phyloP scores from a whole-genome alignment of 2,797 vertebrate species.

The Somateria mollissima region DNA sequence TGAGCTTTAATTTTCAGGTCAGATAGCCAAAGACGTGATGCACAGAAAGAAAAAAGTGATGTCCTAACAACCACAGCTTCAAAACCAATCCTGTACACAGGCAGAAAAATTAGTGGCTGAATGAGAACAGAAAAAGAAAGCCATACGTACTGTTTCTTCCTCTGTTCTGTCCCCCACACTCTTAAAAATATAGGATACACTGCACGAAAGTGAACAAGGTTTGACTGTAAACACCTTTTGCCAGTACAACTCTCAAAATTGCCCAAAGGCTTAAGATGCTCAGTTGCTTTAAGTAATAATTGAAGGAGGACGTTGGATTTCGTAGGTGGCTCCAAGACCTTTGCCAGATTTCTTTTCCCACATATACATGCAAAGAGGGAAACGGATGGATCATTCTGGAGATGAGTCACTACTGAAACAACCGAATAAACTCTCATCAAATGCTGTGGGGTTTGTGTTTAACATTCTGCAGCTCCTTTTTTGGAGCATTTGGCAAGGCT shows the following conservation, averaged over 20 bases:
- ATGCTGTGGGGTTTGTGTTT: neutral
- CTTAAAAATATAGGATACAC: neutral
- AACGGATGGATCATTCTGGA: conserved; percentile 17
- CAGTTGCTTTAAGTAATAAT: neutral
- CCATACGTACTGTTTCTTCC: neutral
- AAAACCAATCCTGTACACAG: neutral
- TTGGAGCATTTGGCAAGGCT: neutral
- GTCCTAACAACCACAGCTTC: neutral
- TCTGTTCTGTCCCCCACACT: neutral
- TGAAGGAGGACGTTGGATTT: conserved; percentile 16
- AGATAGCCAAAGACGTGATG: neutral
- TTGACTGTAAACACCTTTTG: neutral
- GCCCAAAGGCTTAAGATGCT: neutral
- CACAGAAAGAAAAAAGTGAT: neutral
- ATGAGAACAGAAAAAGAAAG: neutral
- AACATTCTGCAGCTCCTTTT: conserved; percentile 12
- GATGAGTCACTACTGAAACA: conserved; percentile 55
- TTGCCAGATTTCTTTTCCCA: neutral
- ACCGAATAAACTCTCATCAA: conserved; percentile 24
- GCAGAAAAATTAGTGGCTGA: neutral
- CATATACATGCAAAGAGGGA: neutral
- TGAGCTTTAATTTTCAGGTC: neutral
- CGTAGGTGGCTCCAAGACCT: neutral
- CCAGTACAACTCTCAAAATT: neutral
- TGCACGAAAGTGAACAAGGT: neutral